Percentiles rank a stretch among this genome's conserved stretches.
Evolutionary conservation across 2,888 invertebrate genomes (phyloP).

Genomic region (Mimachlamys varia): DNA sequence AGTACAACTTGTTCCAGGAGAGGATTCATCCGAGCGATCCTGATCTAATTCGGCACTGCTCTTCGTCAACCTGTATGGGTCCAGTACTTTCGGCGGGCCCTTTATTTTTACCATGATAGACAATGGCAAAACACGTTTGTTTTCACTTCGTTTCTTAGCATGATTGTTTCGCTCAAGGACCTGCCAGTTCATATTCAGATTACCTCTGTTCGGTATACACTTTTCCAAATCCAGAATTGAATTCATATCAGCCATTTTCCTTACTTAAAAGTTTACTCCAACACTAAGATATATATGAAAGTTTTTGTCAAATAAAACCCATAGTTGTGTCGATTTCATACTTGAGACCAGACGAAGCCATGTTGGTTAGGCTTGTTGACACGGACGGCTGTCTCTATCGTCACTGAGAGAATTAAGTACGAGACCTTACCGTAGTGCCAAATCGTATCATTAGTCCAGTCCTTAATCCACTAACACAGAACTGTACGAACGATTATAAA

Average conservation of each 20-base stretch:
- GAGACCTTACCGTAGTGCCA: not conserved
- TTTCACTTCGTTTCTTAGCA: conserved; percentile 32
- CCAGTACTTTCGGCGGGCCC: conserved; percentile 53
- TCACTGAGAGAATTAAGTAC: not conserved
- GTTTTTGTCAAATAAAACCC: not conserved
- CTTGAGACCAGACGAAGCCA: not conserved
- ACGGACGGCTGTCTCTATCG: conserved; percentile 14
- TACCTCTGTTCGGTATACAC: conserved; percentile 40
- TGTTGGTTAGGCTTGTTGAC: conserved; percentile 21
- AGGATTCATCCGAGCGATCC: conserved; percentile 29
- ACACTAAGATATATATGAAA: not conserved
- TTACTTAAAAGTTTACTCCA: not conserved
- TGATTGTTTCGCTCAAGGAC: conserved; percentile 42
- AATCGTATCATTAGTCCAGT: not conserved
- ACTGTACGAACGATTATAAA: conserved; percentile 10
- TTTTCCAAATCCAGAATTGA: conserved; percentile 46
- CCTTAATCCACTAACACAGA: conserved; percentile 12
- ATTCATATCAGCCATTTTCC: conserved; percentile 37
- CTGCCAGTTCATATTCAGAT: conserved; percentile 40
- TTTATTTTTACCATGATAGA: conserved; percentile 49
- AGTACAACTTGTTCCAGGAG: conserved; percentile 43
- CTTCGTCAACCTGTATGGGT: conserved; percentile 44
- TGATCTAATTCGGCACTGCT: conserved; percentile 12
- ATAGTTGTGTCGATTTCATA: not conserved
- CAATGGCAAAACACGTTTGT: conserved; percentile 43